phyloP scores from a whole-genome alignment of 2,797 vertebrate species.

The Chrysocyon brachyurus region DNA sequence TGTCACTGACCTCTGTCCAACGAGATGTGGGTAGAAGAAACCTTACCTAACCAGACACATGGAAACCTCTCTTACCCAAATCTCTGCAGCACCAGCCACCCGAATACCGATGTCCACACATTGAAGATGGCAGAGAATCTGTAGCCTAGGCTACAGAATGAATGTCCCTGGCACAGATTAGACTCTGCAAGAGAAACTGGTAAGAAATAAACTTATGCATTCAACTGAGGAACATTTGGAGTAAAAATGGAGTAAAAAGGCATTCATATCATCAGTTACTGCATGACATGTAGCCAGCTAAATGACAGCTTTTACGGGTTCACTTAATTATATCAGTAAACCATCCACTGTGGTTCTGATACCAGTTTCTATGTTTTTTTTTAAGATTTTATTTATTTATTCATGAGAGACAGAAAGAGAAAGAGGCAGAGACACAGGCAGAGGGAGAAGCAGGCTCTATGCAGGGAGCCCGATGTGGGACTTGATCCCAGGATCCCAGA shows the following conservation, averaged over 20 bases:
- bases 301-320: constrained; percentile 48
- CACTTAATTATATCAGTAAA: constrained; percentile 29
- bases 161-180: not conserved
- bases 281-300: not conserved
- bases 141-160: not conserved
- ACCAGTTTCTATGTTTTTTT: not conserved
- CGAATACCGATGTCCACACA: not conserved
- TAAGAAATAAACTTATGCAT: not conserved
- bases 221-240: not conserved
- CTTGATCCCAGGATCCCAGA: too few relatives aligned
- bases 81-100: not conserved
- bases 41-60: not conserved
- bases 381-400: too few relatives aligned
- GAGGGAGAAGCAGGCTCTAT: too few relatives aligned
- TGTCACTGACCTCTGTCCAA: not conserved
- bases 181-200: not conserved
- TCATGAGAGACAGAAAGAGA: too few relatives aligned
- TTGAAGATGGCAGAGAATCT: not conserved
- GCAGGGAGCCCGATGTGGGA: too few relatives aligned
- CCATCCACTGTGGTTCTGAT: not conserved
- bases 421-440: too few relatives aligned
- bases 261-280: not conserved
- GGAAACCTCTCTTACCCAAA: not conserved
- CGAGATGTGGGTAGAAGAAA: not conserved
- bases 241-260: too few relatives aligned